A percentile compares a stretch with the other conserved stretches of the same genome.
Conservation (phyloP, 2,797 vertebrate genomes). For the Sciaenops ocellatus region DNA sequence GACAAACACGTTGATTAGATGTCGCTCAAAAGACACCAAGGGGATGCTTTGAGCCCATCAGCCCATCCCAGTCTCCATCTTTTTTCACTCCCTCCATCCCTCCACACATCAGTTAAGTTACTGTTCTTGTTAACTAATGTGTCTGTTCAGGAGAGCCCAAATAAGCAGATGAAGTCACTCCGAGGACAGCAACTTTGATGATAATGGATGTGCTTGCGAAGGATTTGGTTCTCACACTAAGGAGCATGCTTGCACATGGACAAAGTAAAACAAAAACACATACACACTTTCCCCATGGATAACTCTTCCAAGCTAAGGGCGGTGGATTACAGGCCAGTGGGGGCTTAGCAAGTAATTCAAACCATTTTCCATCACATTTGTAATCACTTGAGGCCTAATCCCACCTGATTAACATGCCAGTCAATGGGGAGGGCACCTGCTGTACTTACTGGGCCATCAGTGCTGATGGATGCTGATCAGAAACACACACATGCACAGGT, state of each 20-base stretch:
- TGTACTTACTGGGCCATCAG: slow-evolving; percentile 35
- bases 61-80: slow-evolving; percentile 27
- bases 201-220: slow-evolving; percentile 1
- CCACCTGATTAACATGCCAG: slow-evolving; percentile 81
- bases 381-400: slow-evolving; percentile 80
- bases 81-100: slow-evolving; percentile 5
- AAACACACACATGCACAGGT: slow-evolving; percentile 26
- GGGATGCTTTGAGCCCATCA: slow-evolving; percentile 11
- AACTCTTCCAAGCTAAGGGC: slow-evolving; percentile 71
- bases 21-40: slow-evolving; percentile 65
- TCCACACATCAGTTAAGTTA: neutral
- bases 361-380: slow-evolving; percentile 86
- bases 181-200: slow-evolving; percentile 5
- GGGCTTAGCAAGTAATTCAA: slow-evolving; percentile 83
- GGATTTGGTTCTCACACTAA: neutral
- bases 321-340: slow-evolving; percentile 72
- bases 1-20: slow-evolving; percentile 68
- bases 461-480: slow-evolving; percentile 32
- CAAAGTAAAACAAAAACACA: slow-evolving; percentile 8
- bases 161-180: slow-evolving; percentile 48
- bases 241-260: slow-evolving; percentile 8
- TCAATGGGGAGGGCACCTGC: slow-evolving; percentile 73
- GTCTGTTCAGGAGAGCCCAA: slow-evolving; percentile 15
- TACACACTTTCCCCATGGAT: slow-evolving; percentile 31
- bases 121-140: slow-evolving; percentile 19